Evolutionary conservation across 1,140 invertebrate genomes (phyloP), one percentile per base, ranked within the genome.

Genomic region (Tetragonula clypearis): DNA sequence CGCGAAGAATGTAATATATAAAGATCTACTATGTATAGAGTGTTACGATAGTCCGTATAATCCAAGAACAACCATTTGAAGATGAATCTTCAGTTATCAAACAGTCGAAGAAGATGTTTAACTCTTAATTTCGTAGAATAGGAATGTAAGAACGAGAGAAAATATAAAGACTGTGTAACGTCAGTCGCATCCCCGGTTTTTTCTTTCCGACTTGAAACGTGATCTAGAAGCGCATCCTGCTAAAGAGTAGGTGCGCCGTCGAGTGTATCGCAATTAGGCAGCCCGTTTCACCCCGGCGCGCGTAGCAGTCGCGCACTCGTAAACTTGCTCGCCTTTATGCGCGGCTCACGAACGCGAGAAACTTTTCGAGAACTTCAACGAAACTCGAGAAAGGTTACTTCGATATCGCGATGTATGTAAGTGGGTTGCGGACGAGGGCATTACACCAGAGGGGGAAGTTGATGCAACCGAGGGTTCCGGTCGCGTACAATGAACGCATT

Each of bases 231-330:
- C 56, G 58, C 30, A 62, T 74, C 26, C 58, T 74, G 11, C 58
- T 11, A 19, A 1, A 2, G 23, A 30, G 41, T 17, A 19, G 58
- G 78, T 19, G 41, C 55, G 92, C 93, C 89, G 90, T 82, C 92
- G 92, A 94, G 92, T 93, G 93, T 93, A 93, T 94, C 92, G 93
- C 92, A 94, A 94, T 94, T 94, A 94, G 92, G 87, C 91, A 77
- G 86, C 87, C 86, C 84, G 60, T 79, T 49, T 68, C 87, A 90
- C 86, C 88, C 86, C 87, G 90, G 87, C 86, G 83, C 88, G 86
- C 86, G 83, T 87, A 90, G 87, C 85, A 79, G 65, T 68, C 84
- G 75, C 78, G 15, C 84, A 66, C 75, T 72, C 80, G 65, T 79
- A 74, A 88, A 85, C 53, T 87, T 56, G 76, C 76, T 74, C 55